These are phyloP conservation scores for Paratilapia polleni DNA, from an alignment of 2,113 vertebrate species.

Conservation along the genomic window DNA sequence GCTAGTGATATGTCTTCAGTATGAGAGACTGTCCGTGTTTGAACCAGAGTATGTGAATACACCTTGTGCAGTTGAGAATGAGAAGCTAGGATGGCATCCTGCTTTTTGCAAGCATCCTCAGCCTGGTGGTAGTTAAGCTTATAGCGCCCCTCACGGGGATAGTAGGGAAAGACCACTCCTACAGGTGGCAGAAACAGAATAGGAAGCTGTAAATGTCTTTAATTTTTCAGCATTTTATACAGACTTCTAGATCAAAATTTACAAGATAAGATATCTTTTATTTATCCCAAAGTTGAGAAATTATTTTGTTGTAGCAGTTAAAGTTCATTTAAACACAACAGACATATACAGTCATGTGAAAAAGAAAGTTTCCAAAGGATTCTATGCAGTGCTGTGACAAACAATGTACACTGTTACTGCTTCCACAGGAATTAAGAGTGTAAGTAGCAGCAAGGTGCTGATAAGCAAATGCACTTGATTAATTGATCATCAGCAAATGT, in stretches of 20 bases:
- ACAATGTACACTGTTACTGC: background rate
- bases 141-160: conserved; percentile 90
- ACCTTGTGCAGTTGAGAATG: conserved; percentile 90
- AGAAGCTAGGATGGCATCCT: conserved; percentile 93
- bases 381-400: background rate
- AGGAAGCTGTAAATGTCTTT: background rate
- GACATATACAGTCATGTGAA: fast-evolving
- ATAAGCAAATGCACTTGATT: background rate
- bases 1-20: background rate
- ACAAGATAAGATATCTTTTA: background rate
- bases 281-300: background rate
- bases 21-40: background rate
- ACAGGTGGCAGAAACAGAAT: conserved; percentile 18
- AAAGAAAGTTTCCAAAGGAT: background rate
- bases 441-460: background rate
- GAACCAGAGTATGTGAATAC: background rate
- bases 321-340: background rate
- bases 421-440: background rate
- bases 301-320: background rate
- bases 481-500: fast-evolving
- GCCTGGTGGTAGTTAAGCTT: conserved; percentile 90
- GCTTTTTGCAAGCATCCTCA: conserved; percentile 85
- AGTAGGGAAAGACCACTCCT: conserved; percentile 97
- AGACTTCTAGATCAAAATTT: background rate
- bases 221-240: background rate